Evolutionary conservation across 2,888 invertebrate species (phyloP).

Genomic region (Pristionchus exspectatus): DNA sequence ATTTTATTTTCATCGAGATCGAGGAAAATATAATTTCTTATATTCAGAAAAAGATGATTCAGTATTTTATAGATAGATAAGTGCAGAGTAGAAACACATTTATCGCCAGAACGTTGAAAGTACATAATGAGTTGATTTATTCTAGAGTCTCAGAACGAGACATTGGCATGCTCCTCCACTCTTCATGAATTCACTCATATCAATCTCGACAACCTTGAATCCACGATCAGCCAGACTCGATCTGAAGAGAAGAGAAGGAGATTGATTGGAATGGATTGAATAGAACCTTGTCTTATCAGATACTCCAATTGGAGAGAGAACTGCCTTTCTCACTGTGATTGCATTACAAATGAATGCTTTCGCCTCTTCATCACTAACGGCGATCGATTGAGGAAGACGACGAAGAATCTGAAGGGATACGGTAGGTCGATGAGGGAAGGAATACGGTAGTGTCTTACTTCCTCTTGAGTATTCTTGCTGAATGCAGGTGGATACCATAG

Average conservation of each 20-base stretch:
- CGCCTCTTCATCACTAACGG: constrained; percentile 74
- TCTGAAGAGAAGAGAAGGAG: constrained; percentile 56
- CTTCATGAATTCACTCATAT: constrained; percentile 79
- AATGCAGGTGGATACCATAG: constrained; percentile 77
- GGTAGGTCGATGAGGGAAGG: background rate
- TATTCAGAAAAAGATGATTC: too few relatives aligned
- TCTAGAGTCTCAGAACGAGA: constrained; percentile 76
- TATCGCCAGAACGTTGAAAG: background rate
- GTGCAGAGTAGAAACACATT: background rate
- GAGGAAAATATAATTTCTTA: too few relatives aligned
- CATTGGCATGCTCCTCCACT: constrained; percentile 79
- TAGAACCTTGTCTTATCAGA: constrained; percentile 51
- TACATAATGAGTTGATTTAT: background rate
- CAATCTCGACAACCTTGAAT: constrained; percentile 72
- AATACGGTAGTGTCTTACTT: constrained; percentile 15
- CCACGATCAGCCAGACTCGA: constrained; percentile 68
- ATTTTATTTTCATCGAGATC: too few relatives aligned
- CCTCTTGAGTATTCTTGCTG: constrained; percentile 65
- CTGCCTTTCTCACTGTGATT: constrained; percentile 73
- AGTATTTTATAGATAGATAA: too few relatives aligned
- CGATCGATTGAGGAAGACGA: constrained; percentile 76
- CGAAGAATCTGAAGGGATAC: constrained; percentile 66
- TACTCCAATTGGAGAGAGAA: constrained; percentile 78
- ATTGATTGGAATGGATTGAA: background rate
- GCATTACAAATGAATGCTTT: constrained; percentile 77